phyloP scores from a whole-genome alignment of 2,113 vertebrate genomes.

The Dasyurus viverrinus region DNA sequence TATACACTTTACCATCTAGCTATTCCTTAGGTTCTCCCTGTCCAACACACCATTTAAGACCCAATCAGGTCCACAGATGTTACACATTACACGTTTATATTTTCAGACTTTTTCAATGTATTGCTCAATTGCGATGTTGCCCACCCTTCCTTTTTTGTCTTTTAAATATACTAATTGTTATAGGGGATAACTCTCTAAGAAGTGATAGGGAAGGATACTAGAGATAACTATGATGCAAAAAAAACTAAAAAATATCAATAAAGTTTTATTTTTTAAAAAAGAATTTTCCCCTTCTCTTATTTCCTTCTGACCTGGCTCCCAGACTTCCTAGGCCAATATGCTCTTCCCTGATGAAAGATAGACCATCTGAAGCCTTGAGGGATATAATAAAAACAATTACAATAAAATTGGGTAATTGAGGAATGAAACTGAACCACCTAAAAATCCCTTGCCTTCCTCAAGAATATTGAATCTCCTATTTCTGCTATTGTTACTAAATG shows the following conservation, averaged over 20 bases:
- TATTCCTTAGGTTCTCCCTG: no score
- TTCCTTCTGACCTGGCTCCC: neutral
- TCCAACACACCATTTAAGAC: no score
- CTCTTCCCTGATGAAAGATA: neutral
- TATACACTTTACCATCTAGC: no score
- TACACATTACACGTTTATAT: neutral
- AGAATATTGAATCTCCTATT: no score
- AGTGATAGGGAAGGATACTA: neutral
- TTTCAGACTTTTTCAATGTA: neutral
- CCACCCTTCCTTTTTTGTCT: neutral
- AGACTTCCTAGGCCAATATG: neutral
- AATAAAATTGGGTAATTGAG: neutral
- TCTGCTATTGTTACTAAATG: no score
- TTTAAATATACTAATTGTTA: neutral
- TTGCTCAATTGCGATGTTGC: neutral
- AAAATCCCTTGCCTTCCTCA: neutral
- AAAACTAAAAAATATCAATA: neutral
- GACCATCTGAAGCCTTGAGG: neutral
- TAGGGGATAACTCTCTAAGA: neutral
- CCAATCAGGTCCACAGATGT: neutral
- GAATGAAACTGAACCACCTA: neutral
- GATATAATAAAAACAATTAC: neutral
- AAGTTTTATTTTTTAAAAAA: neutral
- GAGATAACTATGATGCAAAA: neutral
- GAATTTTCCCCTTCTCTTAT: neutral